These are phyloP conservation scores for Poecilus cupreus DNA, from an alignment of 2,888 invertebrate genomes.

Conservation along the genomic window DNA sequence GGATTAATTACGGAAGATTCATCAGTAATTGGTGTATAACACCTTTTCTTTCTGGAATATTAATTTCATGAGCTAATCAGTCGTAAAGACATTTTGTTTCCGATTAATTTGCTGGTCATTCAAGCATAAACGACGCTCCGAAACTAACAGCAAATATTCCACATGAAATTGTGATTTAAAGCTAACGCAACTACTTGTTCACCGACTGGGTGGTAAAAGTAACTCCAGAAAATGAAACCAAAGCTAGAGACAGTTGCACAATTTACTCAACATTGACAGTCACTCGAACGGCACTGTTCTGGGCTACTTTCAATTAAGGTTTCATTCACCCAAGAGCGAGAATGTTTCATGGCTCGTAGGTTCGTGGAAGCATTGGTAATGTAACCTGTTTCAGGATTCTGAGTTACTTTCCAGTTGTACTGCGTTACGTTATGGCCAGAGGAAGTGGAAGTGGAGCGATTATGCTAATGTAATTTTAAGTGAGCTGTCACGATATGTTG, in stretches of 20 bases:
- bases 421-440: constrained; percentile 8
- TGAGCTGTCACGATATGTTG: neutral
- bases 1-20: too few species aligned
- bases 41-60: too few species aligned
- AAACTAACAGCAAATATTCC: too few species aligned
- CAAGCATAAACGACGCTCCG: too few species aligned
- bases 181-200: too few species aligned
- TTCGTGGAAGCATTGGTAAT: neutral
- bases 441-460: constrained; percentile 14
- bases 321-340: neutral
- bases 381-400: neutral
- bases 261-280: neutral
- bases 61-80: too few species aligned
- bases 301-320: constrained; percentile 30
- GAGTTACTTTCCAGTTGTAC: neutral
- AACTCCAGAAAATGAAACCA: neutral
- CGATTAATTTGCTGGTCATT: too few species aligned
- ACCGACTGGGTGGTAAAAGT: neutral
- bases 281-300: neutral
- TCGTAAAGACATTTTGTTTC: too few species aligned
- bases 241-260: neutral
- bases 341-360: neutral
- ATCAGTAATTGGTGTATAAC: too few species aligned
- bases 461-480: constrained; percentile 19
- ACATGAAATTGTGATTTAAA: too few species aligned